A percentile compares a stretch with the other conserved stretches of the same genome.
Conservation (phyloP, 1,140 invertebrate genomes). For the Macrobrachium nipponense region DNA sequence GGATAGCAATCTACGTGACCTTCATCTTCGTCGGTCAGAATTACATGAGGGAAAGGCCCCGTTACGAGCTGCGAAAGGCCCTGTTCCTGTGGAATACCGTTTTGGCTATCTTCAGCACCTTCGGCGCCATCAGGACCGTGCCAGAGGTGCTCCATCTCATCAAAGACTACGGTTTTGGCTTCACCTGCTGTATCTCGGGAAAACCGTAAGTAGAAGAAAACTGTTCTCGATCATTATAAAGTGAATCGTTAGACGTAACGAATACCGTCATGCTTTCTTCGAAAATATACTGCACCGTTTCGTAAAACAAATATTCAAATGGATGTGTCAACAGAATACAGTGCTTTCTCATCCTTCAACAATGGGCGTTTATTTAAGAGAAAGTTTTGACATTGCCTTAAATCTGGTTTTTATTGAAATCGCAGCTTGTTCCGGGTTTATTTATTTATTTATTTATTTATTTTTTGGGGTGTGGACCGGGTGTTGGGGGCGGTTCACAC, state of each 20-base stretch:
- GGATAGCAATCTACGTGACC: constrained; percentile 87
- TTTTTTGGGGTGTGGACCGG: not conserved
- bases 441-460: constrained; percentile 34
- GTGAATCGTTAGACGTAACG: not conserved
- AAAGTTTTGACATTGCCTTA: not conserved
- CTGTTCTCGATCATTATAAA: not conserved
- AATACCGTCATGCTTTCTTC: too few relatives aligned
- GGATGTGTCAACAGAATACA: too few relatives aligned
- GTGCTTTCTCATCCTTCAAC: too few relatives aligned
- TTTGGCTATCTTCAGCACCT: constrained; percentile 92
- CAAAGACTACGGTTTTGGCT: constrained; percentile 87
- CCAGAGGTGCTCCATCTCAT: constrained; percentile 89
- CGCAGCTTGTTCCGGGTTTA: not conserved
- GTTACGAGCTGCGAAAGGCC: constrained; percentile 85
- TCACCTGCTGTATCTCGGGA: constrained; percentile 93
- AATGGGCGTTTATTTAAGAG: too few relatives aligned
- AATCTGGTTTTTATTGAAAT: not conserved
- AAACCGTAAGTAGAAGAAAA: constrained; percentile 69
- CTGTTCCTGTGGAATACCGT: constrained; percentile 91
- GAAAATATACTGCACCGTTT: too few relatives aligned
- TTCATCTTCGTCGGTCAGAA: constrained; percentile 92
- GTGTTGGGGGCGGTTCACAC: not conserved
- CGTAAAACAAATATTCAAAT: too few relatives aligned
- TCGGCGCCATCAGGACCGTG: constrained; percentile 86
- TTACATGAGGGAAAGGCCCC: constrained; percentile 89